Evolutionary conservation across 2,113 vertebrate genomes (phyloP), one percentile per base, ranked within the genome.

Genomic region (Seriola aureovittata): DNA sequence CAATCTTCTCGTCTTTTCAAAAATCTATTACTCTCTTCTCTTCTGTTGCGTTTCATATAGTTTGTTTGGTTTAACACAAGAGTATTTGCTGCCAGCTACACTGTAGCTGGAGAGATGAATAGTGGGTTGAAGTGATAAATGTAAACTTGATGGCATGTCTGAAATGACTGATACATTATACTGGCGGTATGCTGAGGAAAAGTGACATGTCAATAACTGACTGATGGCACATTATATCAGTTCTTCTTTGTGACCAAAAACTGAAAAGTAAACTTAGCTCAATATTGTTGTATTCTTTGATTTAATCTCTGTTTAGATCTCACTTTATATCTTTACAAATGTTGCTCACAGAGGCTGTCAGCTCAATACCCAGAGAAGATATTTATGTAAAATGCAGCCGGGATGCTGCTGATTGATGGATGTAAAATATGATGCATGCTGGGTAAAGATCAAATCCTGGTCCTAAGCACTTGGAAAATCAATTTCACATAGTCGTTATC

Each of bases 201-300:
- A 80, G 42, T 59, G 34, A 36, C 29, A 38, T 23, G 62, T 84
- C 78, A 58, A 60, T 70, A 72, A 50, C 32, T 70, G 63, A 82
- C 60, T 38, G 38, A 87, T 70, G 57, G 16, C 4, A 34, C 50
- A 6, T 4, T 63, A 13, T 34, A 42, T 60, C 1, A 19, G 4
- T 50, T 32, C 40, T 38, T 70, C 44, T 71, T 32, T 78, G 23
- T 75, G 66, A 0, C 55, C 34, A 38, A 50, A 46, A 60, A 21
- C 3, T 52, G 44, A 58, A 66, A 70, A 58, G 66, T 72, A 69
- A 78, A 8, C n/a, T 52, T 8, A 62, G n/a, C 55, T n/a, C 29
- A 19, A 32, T 65, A 21, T 25, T 65, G 2, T 17, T 42, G 8
- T 38, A 5, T 58, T 57, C 9, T 63, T 38, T 5, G 23, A 40